Conservation (phyloP, 2,888 invertebrate species). For the Dysmachus trigonus region DNA sequence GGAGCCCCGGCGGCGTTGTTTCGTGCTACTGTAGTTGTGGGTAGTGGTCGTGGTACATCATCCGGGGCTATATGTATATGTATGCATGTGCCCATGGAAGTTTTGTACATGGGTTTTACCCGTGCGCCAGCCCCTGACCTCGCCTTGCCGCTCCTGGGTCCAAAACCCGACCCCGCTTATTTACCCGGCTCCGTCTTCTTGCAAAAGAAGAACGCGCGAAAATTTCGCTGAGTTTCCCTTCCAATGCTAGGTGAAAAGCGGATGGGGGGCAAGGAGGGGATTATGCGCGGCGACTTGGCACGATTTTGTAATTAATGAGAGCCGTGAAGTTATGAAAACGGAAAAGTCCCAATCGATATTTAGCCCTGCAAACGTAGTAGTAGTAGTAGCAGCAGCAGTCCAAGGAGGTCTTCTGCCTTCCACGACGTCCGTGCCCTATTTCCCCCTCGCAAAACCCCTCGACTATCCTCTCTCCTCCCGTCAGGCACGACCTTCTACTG, state of each 20-base stretch:
- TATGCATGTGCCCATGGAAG: background rate
- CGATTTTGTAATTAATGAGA: slow-evolving; percentile 36
- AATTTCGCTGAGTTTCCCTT: background rate
- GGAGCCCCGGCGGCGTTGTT: background rate
- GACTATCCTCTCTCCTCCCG: background rate
- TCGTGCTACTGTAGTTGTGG: background rate
- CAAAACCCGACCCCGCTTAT: background rate
- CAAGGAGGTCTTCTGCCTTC: background rate
- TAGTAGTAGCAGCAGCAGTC: background rate
- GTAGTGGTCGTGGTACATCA: background rate
- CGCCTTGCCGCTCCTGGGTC: background rate
- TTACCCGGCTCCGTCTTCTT: background rate
- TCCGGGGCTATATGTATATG: background rate
- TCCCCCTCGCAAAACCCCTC: background rate
- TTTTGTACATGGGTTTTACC: background rate
- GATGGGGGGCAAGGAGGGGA: background rate
- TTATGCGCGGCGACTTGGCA: slow-evolving; percentile 12
- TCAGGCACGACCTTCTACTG: background rate
- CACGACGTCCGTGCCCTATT: background rate
- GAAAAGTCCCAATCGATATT: slow-evolving; percentile 18
- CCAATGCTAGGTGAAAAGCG: background rate
- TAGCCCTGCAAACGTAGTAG: background rate
- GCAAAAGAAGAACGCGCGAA: slow-evolving; percentile 5
- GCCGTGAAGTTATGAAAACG: slow-evolving; percentile 23
- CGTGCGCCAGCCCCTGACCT: background rate